Conservation (phyloP, 2,113 vertebrate species). For the Cettia cetti region DNA sequence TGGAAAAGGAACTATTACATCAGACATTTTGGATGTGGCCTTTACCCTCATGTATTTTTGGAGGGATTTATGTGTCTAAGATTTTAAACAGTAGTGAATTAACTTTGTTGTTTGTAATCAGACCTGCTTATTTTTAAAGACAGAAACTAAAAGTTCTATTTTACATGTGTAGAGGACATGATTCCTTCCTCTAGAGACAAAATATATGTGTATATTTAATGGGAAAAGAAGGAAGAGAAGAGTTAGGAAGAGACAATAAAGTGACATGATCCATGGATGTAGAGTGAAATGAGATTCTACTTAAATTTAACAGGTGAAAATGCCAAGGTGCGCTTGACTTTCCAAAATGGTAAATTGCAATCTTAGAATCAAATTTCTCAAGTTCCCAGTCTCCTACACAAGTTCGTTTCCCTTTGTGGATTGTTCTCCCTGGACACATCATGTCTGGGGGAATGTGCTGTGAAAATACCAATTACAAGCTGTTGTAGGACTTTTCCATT, state of each 20-base stretch:
- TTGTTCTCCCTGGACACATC: neutral
- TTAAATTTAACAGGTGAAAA: neutral
- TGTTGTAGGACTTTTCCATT: neutral
- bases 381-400: neutral
- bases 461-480: neutral
- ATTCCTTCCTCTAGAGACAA: neutral
- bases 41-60: neutral
- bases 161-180: neutral
- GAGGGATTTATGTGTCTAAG: neutral
- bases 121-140: neutral
- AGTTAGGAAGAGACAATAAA: neutral
- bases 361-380: neutral
- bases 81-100: neutral
- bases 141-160: neutral
- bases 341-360: neutral
- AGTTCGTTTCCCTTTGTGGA: neutral
- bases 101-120: neutral
- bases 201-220: neutral
- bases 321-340: neutral
- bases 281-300: neutral
- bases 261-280: neutral
- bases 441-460: neutral
- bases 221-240: neutral
- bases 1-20: neutral
- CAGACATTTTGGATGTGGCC: neutral